Evolutionary conservation across 2,113 vertebrate genomes (phyloP).

Genomic region (Lynx canadensis): DNA sequence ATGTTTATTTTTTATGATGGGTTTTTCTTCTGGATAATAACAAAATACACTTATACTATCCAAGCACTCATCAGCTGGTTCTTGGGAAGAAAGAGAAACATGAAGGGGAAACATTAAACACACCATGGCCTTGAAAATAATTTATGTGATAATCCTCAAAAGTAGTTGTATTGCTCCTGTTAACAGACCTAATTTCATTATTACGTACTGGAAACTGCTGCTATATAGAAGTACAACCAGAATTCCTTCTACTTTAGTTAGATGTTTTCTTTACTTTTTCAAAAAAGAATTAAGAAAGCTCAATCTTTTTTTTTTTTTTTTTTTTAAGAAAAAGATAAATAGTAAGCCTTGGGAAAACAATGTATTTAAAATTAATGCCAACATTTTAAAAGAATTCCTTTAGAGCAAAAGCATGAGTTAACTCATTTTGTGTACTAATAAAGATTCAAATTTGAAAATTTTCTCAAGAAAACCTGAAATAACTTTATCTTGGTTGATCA

Average conservation of each 20-base stretch:
- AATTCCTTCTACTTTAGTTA: not conserved
- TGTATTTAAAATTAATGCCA: slow-evolving; percentile 17
- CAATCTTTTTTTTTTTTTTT: not conserved
- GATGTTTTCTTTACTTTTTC: not conserved
- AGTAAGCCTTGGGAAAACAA: not conserved
- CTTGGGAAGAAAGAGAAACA: not conserved
- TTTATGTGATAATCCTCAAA: not conserved
- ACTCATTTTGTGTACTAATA: not conserved
- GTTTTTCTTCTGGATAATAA: not conserved
- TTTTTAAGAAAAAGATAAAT: not conserved
- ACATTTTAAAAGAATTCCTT: not conserved
- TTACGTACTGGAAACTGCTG: not conserved
- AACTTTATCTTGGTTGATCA: not conserved
- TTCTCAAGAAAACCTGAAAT: slow-evolving; percentile 44
- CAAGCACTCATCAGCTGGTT: not conserved
- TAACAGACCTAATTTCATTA: not conserved
- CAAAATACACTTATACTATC: not conserved
- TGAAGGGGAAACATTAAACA: not conserved
- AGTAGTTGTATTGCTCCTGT: not conserved
- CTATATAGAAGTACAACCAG: not conserved
- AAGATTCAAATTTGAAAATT: slow-evolving; percentile 46
- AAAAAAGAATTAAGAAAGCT: slow-evolving; percentile 19
- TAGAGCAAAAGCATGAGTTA: not conserved
- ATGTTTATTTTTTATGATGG: slow-evolving; percentile 7
- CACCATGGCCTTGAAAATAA: not conserved